A percentile compares a stretch with the other conserved stretches of the same genome.
Evolutionary conservation across 2,797 vertebrate genomes (phyloP).

Genomic region (Pempheris klunzingeri): DNA sequence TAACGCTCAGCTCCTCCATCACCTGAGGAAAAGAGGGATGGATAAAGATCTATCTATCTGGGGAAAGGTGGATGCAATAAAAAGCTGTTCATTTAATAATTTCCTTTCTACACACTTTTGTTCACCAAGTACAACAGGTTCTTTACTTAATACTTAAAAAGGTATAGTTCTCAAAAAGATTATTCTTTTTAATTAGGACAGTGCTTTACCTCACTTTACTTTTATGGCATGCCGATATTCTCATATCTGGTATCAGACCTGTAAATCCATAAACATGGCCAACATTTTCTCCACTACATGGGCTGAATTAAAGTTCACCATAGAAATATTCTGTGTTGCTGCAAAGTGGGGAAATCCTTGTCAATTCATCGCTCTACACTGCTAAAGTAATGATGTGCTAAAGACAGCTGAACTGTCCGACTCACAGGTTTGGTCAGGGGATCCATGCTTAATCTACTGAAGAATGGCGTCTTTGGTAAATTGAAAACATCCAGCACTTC

Average conservation of each 20-base stretch:
- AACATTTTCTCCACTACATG: background rate
- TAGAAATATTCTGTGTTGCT: background rate
- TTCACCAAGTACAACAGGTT: background rate
- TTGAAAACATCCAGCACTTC: slow-evolving; percentile 58
- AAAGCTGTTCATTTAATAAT: background rate
- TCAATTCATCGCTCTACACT: background rate
- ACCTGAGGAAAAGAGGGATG: slow-evolving; percentile 51
- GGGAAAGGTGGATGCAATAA: background rate
- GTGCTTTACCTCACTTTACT: background rate
- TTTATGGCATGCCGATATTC: background rate
- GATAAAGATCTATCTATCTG: background rate
- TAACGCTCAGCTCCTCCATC: slow-evolving; percentile 62
- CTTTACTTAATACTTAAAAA: background rate
- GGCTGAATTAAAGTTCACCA: background rate
- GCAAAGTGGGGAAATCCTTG: background rate
- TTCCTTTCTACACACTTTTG: background rate
- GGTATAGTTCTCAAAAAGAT: background rate
- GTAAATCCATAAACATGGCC: background rate
- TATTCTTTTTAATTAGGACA: background rate
- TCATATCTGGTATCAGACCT: background rate
- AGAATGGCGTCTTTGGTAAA: slow-evolving; percentile 81
- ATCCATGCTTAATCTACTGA: slow-evolving; percentile 74
- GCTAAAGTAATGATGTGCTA: background rate
- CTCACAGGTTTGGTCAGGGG: slow-evolving; percentile 75
- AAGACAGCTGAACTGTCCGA: slow-evolving; percentile 37